Conservation (phyloP, 2,888 invertebrate genomes). For the Ichneumoninae sp. region DNA sequence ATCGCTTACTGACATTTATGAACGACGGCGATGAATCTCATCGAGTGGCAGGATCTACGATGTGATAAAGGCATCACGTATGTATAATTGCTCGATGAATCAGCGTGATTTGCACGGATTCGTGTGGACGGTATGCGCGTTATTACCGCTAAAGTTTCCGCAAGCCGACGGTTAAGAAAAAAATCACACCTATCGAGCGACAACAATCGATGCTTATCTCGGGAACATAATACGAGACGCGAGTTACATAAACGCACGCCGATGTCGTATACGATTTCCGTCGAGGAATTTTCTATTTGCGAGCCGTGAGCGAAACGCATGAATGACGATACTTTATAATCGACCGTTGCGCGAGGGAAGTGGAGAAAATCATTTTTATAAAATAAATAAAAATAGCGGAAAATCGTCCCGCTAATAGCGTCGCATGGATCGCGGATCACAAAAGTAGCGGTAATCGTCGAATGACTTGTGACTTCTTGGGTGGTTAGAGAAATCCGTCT, state of each 20-base stretch:
- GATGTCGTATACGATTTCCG: conserved; percentile 24
- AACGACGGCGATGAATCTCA: conserved; percentile 21
- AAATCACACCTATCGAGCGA: background rate
- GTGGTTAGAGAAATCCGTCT: conserved; percentile 4
- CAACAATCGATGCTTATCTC: conserved; percentile 37
- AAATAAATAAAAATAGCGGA: conserved; percentile 11
- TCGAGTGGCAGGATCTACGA: conserved; percentile 39
- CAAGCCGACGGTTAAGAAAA: conserved; percentile 16
- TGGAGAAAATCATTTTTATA: background rate
- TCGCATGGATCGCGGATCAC: background rate
- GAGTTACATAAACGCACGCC: conserved; percentile 25
- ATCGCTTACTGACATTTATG: background rate
- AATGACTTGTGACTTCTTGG: background rate
- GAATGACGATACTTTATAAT: conserved; percentile 38
- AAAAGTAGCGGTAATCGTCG: conserved; percentile 18
- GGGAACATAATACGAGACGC: conserved; percentile 24
- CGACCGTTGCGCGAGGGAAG: background rate
- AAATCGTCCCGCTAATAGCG: conserved; percentile 14
- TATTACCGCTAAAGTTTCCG: conserved; percentile 38
- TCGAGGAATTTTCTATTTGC: conserved; percentile 31
- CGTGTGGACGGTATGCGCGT: conserved; percentile 35
- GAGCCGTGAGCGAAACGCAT: conserved; percentile 12
- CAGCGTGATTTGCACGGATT: conserved; percentile 38
- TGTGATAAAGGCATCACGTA: conserved; percentile 15
- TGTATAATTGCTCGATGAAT: conserved; percentile 51